Evolutionary conservation across 2,797 vertebrate species (phyloP).

Genomic region (Premnoplex brunnescens): DNA sequence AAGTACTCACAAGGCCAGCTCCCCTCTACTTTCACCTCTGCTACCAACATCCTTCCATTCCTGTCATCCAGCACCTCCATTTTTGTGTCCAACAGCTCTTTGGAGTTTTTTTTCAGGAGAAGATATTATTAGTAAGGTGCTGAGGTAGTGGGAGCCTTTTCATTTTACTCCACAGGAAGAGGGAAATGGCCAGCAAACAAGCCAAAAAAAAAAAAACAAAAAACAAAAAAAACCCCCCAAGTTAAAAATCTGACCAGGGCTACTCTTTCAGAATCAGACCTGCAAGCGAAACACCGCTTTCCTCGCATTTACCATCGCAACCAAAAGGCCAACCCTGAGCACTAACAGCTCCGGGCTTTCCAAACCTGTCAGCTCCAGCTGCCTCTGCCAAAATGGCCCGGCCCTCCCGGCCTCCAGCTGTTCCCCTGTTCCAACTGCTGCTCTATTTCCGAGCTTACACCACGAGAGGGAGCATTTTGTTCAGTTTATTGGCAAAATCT

Average conservation of each 20-base stretch:
- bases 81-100: accelerated
- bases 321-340: background rate
- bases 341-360: background rate
- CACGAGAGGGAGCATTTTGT: constrained; percentile 43
- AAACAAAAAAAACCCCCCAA: too few relatives aligned
- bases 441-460: accelerated
- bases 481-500: background rate
- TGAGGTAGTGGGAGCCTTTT: background rate
- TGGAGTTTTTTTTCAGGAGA: background rate
- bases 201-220: background rate
- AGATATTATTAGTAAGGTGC: background rate
- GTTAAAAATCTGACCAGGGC: background rate
- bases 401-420: accelerated
- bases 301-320: accelerated
- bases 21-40: background rate
- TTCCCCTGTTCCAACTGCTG: background rate
- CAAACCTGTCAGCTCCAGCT: background rate
- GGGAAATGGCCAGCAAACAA: background rate
- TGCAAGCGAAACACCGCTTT: background rate
- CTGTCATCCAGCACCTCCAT: background rate
- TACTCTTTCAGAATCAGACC: background rate
- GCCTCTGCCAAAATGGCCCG: background rate
- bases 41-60: background rate
- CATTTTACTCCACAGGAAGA: background rate
- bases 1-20: background rate